phyloP scores from a whole-genome alignment of 2,888 invertebrate genomes.

The Chouioia cunea region DNA sequence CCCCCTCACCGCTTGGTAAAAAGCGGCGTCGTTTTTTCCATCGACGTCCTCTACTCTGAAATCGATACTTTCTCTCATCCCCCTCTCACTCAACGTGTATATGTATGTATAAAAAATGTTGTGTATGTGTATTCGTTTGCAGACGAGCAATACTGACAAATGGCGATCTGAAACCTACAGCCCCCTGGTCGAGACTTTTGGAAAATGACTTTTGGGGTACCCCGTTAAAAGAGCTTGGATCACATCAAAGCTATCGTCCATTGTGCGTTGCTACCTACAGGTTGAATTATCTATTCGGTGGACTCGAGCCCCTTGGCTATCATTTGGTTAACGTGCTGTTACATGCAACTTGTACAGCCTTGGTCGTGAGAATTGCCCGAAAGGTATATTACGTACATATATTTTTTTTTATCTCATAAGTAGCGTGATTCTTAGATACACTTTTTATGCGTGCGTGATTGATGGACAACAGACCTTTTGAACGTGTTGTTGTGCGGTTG shows the following conservation, averaged over 20 bases:
- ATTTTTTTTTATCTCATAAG: no score
- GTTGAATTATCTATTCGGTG: constrained; percentile 83
- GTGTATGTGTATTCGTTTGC: constrained; percentile 54
- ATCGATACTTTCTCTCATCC: neutral
- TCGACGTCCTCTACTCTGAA: no score
- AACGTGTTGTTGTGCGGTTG: no score
- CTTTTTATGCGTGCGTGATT: neutral
- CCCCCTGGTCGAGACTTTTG: constrained; percentile 85
- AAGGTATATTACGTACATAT: constrained; percentile 70
- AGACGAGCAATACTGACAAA: constrained; percentile 97
- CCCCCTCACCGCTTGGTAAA: no score
- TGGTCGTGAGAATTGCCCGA: constrained; percentile 84
- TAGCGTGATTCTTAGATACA: neutral
- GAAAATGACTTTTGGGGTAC: constrained; percentile 99
- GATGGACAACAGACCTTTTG: constrained; percentile 6
- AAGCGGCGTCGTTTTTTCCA: no score
- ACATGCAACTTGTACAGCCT: constrained; percentile 86
- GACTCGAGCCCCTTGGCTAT: constrained; percentile 85
- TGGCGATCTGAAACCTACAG: constrained; percentile 88
- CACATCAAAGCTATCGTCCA: constrained; percentile 97
- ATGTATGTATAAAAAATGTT: neutral
- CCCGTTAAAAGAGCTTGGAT: constrained; percentile 90
- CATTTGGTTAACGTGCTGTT: constrained; percentile 88
- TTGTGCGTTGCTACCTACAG: constrained; percentile 91
- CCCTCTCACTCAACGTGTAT: neutral